Percentiles rank a stretch among this genome's conserved stretches.
phyloP scores from a whole-genome alignment of 2,797 vertebrate species.

The Epinephelus malabaricus region DNA sequence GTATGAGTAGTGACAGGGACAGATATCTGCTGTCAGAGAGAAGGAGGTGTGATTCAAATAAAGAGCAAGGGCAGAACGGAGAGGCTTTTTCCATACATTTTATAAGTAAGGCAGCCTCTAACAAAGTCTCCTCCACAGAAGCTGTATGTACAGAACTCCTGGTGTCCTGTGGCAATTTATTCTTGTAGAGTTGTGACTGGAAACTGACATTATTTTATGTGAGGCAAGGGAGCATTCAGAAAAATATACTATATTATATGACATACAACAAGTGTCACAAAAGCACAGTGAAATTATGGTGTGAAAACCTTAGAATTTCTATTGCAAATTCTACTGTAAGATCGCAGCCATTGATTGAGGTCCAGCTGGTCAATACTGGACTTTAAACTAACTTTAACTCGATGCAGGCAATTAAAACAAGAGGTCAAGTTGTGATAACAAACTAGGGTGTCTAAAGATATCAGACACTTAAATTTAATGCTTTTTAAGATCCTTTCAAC shows the following conservation, averaged over 20 bases:
- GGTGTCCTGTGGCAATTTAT: conserved; percentile 44
- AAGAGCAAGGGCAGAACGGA: conserved; percentile 33
- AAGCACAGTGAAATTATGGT: not conserved
- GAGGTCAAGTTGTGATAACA: not conserved
- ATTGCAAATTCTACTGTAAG: not conserved
- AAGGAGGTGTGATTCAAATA: conserved; percentile 50
- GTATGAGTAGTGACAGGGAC: conserved; percentile 59
- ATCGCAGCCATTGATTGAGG: not conserved
- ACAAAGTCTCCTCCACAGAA: conserved; percentile 40
- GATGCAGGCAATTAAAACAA: not conserved
- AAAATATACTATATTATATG: conserved; percentile 14
- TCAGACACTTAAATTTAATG: too few relatives aligned
- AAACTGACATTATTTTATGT: conserved; percentile 2
- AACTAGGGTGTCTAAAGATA: too few relatives aligned
- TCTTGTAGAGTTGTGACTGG: conserved; percentile 20
- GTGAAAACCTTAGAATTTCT: conserved; percentile 9
- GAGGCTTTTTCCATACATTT: conserved; percentile 53
- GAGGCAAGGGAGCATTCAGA: conserved; percentile 9
- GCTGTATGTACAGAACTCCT: conserved; percentile 42
- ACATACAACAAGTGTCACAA: not conserved
- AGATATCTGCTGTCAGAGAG: conserved; percentile 61
- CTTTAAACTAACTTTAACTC: not conserved
- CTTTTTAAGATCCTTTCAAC: too few relatives aligned
- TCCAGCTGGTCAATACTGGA: not conserved
- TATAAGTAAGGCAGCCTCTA: conserved; percentile 23